A percentile compares a stretch with the other conserved stretches of the same genome.
phyloP scores from a whole-genome alignment of 2,113 vertebrate genomes.

The Pituophis catenifer region DNA sequence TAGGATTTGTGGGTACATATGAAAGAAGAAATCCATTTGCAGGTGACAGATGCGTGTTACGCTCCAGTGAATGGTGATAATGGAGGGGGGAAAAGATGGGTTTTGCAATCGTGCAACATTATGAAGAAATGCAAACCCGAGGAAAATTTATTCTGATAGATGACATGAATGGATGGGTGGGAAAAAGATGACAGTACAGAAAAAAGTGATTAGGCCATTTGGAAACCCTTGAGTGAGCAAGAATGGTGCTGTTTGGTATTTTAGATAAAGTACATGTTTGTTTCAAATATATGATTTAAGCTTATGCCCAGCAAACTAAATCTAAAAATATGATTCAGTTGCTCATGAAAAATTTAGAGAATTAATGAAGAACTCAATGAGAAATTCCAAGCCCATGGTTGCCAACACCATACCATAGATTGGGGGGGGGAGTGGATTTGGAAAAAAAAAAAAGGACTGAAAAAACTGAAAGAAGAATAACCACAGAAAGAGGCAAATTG shows the following conservation, averaged over 20 bases:
- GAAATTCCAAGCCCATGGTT: not conserved
- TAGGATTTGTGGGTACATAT: not conserved
- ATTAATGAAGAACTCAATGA: not conserved
- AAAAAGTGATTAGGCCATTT: not conserved
- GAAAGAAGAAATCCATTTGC: not conserved
- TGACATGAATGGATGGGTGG: not conserved
- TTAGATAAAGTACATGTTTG: not conserved
- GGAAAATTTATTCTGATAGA: not conserved
- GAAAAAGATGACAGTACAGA: not conserved
- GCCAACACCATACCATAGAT: not conserved
- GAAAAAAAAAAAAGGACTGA: not conserved
- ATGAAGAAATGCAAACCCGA: not conserved
- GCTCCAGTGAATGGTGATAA: not conserved
- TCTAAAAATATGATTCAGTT: not conserved
- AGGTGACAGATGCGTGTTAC: not conserved
- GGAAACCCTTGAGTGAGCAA: not conserved
- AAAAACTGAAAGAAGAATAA: not conserved
- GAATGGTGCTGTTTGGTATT: not conserved
- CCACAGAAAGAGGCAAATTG: not conserved
- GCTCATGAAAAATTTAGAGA: not conserved
- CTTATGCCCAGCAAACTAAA: not conserved
- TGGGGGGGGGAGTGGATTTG: not conserved
- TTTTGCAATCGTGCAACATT: not conserved
- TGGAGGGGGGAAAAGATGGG: not conserved
- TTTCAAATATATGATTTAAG: not conserved